Percentiles rank a stretch among this genome's conserved stretches.
Conservation (phyloP, 2,888 invertebrate genomes). For the Netelia fuscicornis region DNA sequence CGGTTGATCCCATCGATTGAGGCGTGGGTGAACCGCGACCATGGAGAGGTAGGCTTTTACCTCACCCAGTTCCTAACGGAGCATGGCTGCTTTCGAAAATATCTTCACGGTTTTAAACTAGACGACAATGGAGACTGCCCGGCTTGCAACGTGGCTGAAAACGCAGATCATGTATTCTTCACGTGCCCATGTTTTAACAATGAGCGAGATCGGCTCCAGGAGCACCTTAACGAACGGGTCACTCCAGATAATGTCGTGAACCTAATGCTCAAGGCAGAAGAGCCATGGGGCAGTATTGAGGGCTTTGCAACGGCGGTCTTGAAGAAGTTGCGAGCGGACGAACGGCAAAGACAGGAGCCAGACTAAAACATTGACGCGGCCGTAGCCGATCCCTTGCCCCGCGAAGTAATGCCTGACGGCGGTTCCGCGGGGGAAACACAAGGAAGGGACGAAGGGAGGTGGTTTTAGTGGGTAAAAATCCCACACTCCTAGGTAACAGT, state of each 20-base stretch:
- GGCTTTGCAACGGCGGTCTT: constrained; percentile 4
- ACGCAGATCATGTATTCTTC: no score
- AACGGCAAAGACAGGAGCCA: constrained; percentile 11
- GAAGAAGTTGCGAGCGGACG: constrained; percentile 24
- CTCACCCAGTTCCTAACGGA: no score
- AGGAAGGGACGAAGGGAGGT: neutral
- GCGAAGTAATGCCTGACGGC: no score
- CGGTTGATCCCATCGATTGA: no score
- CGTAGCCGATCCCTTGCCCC: neutral
- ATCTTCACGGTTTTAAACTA: no score
- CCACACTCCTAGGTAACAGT: neutral
- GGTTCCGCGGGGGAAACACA: constrained; percentile 19
- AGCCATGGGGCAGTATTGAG: constrained; percentile 21
- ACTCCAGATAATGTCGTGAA: constrained; percentile 41
- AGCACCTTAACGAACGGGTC: neutral
- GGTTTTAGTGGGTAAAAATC: constrained; percentile 39
- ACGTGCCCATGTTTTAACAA: no score
- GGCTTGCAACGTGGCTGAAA: no score
- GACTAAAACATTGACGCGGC: constrained; percentile 4
- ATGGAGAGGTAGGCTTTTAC: no score
- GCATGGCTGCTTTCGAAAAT: no score
- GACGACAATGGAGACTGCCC: no score
- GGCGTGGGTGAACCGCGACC: no score
- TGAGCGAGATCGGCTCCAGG: no score
- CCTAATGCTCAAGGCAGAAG: constrained; percentile 33